Evolutionary conservation across 2,113 vertebrate species (phyloP).

Genomic region (Dasyornis broadbenti): DNA sequence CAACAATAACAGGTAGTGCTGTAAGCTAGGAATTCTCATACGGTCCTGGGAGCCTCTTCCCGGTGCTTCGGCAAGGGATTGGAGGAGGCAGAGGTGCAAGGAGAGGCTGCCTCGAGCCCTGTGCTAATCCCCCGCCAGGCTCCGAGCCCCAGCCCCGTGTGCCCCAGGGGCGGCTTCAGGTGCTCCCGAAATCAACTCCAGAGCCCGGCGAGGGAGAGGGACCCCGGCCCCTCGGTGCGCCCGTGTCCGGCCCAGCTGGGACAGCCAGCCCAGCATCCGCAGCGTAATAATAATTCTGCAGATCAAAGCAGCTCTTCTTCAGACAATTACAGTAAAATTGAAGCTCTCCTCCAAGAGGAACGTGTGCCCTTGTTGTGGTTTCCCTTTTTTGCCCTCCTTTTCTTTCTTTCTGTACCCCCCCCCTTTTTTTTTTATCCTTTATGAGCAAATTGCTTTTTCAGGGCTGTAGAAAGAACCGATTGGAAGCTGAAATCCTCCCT

Average conservation of each 20-base stretch:
- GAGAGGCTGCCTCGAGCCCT: neutral
- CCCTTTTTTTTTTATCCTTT: conserved; percentile 53
- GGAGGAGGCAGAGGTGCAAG: neutral
- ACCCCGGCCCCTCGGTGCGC: neutral
- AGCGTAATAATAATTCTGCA: conserved; percentile 71
- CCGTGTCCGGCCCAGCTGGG: conserved; percentile 61
- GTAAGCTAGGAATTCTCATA: rapidly evolving
- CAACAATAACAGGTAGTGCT: rapidly evolving
- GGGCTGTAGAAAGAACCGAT: conserved; percentile 73
- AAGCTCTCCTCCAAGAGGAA: conserved; percentile 75
- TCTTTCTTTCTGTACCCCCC: neutral
- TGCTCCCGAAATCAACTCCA: neutral
- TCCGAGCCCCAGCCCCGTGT: neutral
- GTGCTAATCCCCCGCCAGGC: neutral
- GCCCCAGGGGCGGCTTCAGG: neutral
- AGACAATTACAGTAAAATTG: conserved; percentile 81
- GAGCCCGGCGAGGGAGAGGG: neutral
- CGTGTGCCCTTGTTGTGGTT: conserved; percentile 68
- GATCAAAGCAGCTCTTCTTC: conserved; percentile 78
- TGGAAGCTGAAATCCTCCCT: conserved; percentile 77
- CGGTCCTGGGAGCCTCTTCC: neutral
- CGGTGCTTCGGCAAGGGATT: rapidly evolving
- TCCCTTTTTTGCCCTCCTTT: conserved; percentile 56
- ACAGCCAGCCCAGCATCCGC: conserved; percentile 55
- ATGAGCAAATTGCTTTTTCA: conserved; percentile 81